phyloP scores from a whole-genome alignment of 2,113 vertebrate species.

The Hippolais icterina region DNA sequence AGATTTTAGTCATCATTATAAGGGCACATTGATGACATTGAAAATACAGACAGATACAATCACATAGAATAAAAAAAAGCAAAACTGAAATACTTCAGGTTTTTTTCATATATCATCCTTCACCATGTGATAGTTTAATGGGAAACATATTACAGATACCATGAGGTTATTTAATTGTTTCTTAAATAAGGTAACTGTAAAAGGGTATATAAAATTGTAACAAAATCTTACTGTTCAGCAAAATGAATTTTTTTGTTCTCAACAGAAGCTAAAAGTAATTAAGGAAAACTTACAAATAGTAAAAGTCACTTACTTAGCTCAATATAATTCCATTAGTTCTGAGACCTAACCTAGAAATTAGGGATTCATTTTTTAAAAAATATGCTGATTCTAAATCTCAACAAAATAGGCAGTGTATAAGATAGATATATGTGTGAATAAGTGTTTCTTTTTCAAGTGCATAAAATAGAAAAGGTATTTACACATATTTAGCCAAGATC shows the following conservation, averaged over 20 bases:
- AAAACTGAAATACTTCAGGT: background rate
- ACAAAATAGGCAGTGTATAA: background rate
- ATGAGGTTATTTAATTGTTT: background rate
- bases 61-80: fast-evolving
- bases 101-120: background rate
- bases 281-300: background rate
- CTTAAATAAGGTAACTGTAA: background rate
- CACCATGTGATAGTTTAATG: background rate
- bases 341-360: background rate
- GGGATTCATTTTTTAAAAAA: background rate
- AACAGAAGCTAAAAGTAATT: background rate
- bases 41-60: background rate
- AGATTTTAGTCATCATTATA: background rate
- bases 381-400: background rate
- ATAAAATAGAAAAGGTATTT: background rate
- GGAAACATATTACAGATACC: background rate
- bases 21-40: background rate
- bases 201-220: background rate
- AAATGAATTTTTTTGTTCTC: background rate
- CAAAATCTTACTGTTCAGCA: background rate
- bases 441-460: background rate
- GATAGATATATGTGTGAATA: fast-evolving
- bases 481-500: background rate
- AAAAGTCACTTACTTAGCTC: background rate
- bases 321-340: background rate